Evolutionary conservation across 2,113 vertebrate species (phyloP), one percentile per base, ranked within the genome.

Genomic region (Daboia siamensis): DNA sequence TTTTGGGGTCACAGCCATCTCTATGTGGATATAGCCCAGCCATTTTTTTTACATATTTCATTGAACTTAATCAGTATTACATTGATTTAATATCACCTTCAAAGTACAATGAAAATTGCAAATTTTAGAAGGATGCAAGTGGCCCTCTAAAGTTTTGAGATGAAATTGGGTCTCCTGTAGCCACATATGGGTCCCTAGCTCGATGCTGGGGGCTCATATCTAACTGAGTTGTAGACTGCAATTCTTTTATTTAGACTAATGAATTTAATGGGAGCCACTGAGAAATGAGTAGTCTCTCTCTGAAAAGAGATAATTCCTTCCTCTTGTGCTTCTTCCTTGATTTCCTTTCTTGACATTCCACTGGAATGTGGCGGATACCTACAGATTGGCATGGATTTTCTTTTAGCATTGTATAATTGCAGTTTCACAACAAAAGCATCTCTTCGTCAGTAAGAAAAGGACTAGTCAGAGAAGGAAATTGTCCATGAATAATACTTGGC

Each of bases 381-480:
- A 87, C 64, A 21, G 39, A 55, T 44, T 39, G 59, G 56, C 46
- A 80, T 80, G 33, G 74, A 80, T 39, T 80, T 39, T 80, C 52
- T 90, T 51, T 33, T 20, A 87, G 17, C 29, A 33, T 33, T 8
- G 17, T 20, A 17, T 55, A 87, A 87, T 54, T 29, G 52, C 26
- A 39, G 33, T 57, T 94, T 90, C 21, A 44, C 39, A 48, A 59
- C 44, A 44, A 29, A 74, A 88, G 4, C 85, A 93, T 15, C 46
- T 13, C 33, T 87, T 56, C 48, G 87, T 52, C 61, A 86, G 5
- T 87, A 29, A 91, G 13, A 93, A 93, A 91, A 29, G 1, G 52
- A 74, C 61, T 93, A 13, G 89, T 87, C 91, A 87, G 57, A 94
- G 90, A 46, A 92, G 54, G 80, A 93, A 54, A 46, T 91, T 94